Conservation (phyloP, 2,797 vertebrate species). For the Borostomias antarcticus region DNA sequence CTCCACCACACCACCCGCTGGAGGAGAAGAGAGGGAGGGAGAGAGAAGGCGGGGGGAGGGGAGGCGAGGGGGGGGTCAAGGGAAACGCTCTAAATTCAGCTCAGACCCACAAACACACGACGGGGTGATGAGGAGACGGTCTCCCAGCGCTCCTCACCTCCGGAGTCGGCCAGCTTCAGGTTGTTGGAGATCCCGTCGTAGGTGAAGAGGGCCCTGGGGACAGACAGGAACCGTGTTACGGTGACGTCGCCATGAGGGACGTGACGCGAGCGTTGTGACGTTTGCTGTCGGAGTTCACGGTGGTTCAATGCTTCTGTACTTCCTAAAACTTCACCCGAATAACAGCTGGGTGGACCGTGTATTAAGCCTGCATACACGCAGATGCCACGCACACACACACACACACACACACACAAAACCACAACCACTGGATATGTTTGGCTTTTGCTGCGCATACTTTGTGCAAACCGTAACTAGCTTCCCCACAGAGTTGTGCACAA, state of each 20-base stretch:
- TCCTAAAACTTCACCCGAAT: conserved; percentile 23
- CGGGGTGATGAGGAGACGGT: too few relatives aligned
- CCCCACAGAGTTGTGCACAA: conserved; percentile 27
- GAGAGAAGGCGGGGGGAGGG: background rate
- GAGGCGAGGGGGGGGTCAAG: conserved; percentile 1
- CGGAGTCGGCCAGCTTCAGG: conserved; percentile 81
- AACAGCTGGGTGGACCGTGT: conserved; percentile 41
- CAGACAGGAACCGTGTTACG: conserved; percentile 47
- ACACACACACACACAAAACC: background rate
- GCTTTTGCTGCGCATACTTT: conserved; percentile 36
- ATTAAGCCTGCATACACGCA: conserved; percentile 25
- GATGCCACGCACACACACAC: conserved; percentile 10
- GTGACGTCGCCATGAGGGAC: too few relatives aligned
- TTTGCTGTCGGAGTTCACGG: too few relatives aligned
- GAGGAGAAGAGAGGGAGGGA: background rate
- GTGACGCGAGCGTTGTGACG: too few relatives aligned
- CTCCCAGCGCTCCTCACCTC: conserved; percentile 64
- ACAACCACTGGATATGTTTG: conserved; percentile 32
- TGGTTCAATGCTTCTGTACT: too few relatives aligned
- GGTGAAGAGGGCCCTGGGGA: conserved; percentile 78
- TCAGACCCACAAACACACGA: too few relatives aligned
- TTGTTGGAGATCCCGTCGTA: conserved; percentile 81
- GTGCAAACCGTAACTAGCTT: conserved; percentile 43
- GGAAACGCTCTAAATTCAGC: too few relatives aligned
- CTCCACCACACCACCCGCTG: conserved; percentile 78